Percentiles rank a stretch among this genome's conserved stretches.
phyloP scores from a whole-genome alignment of 2,797 vertebrate genomes.

The Schizothorax lantsangensis region DNA sequence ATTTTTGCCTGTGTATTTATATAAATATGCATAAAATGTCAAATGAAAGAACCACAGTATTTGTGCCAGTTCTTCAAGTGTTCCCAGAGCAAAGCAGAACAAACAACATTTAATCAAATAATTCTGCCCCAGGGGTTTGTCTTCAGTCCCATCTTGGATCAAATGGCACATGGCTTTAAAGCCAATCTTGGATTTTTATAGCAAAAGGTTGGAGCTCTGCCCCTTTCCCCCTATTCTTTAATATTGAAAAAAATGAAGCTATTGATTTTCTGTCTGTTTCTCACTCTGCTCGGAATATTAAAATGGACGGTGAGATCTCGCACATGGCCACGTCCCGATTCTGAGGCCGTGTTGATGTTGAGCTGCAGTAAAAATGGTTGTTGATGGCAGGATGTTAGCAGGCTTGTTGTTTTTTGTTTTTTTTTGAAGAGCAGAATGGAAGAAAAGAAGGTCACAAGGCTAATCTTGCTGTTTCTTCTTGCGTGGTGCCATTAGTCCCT shows the following conservation, averaged over 20 bases:
- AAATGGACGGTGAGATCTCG: slow-evolving; percentile 73
- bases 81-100: slow-evolving; percentile 50
- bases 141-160: slow-evolving; percentile 63
- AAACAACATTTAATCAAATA: slow-evolving; percentile 68
- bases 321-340: slow-evolving; percentile 57
- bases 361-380: slow-evolving; percentile 58
- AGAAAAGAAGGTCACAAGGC: slow-evolving; percentile 43
- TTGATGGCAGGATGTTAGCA: slow-evolving; percentile 57
- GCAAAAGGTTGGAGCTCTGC: slow-evolving; percentile 61
- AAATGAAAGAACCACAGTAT: slow-evolving; percentile 23
- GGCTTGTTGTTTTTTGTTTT: slow-evolving; percentile 2
- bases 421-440: slow-evolving; percentile 26
- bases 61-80: slow-evolving; percentile 44
- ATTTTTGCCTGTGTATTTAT: slow-evolving; percentile 16
- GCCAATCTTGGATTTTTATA: slow-evolving; percentile 68
- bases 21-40: slow-evolving; percentile 19
- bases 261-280: slow-evolving; percentile 79
- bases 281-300: slow-evolving; percentile 75
- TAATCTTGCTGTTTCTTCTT: slow-evolving; percentile 50
- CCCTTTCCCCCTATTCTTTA: slow-evolving; percentile 69
- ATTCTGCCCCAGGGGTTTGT: slow-evolving; percentile 62
- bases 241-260: slow-evolving; percentile 75
- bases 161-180: slow-evolving; percentile 69
- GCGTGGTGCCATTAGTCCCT: slow-evolving; percentile 40
- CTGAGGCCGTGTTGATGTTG: slow-evolving; percentile 55